Percentiles rank a stretch among this genome's conserved stretches.
phyloP scores from a whole-genome alignment of 2,888 invertebrate species.

The Norana najaformis region DNA sequence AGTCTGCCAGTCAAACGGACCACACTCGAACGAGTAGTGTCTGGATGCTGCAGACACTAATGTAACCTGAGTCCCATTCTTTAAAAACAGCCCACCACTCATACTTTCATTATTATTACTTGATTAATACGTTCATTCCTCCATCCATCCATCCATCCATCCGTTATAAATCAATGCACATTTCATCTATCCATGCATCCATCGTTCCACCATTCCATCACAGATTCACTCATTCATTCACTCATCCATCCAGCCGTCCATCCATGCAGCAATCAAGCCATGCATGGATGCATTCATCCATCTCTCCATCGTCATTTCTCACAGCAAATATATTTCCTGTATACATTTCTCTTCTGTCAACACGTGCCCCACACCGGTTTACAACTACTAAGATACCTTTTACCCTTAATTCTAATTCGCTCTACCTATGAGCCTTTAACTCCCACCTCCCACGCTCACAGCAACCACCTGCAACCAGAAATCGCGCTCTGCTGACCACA shows the following conservation, averaged over 20 bases:
- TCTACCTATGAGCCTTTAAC: too few relatives aligned
- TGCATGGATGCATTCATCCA: not conserved
- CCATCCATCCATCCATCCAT: not conserved
- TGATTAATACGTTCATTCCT: not conserved
- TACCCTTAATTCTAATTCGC: not conserved
- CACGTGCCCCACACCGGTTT: not conserved
- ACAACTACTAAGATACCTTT: not conserved
- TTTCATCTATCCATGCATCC: not conserved
- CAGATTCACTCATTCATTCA: not conserved
- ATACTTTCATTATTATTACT: not conserved
- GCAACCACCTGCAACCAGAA: not conserved
- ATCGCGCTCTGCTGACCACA: not conserved
- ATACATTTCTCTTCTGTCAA: not conserved
- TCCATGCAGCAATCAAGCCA: too few relatives aligned
- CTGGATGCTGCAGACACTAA: not conserved
- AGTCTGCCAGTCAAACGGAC: not conserved
- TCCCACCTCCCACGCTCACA: too few relatives aligned
- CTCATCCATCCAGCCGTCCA: not conserved
- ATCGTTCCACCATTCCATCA: not conserved
- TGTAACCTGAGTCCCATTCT: not conserved
- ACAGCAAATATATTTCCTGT: too few relatives aligned
- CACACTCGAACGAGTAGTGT: not conserved
- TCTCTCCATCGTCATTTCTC: not conserved
- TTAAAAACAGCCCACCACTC: not conserved
- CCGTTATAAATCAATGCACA: not conserved